Percentiles rank a stretch among this genome's conserved stretches.
Evolutionary conservation across 2,888 invertebrate species (phyloP).

Genomic region (Balanococcus diminutus): DNA sequence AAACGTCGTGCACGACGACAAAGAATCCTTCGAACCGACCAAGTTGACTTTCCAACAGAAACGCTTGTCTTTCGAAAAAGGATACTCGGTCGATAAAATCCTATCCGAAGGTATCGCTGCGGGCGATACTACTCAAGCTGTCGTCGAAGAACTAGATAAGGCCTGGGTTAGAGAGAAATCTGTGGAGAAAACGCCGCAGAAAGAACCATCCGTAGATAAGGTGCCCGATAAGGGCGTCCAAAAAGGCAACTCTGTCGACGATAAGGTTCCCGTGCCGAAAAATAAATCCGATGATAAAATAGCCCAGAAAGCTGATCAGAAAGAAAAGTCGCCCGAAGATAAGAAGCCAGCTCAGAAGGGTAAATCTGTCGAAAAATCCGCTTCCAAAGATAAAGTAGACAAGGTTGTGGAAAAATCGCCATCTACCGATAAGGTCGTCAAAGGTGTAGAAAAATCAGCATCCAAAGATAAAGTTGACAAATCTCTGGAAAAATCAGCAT

Average conservation of each 20-base stretch:
- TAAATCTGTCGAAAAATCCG: background rate
- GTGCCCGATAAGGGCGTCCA: background rate
- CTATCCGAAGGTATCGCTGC: conserved; percentile 48
- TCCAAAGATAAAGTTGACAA: background rate
- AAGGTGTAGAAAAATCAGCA: background rate
- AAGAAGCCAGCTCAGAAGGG: background rate
- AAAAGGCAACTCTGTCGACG: background rate
- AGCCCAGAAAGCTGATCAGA: background rate
- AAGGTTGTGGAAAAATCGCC: background rate
- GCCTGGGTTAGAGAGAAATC: background rate
- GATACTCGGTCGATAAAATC: conserved; percentile 56
- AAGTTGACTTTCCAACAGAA: conserved; percentile 59
- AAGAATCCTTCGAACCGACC: conserved; percentile 58
- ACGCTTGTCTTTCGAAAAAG: conserved; percentile 59
- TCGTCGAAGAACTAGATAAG: background rate
- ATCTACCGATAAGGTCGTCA: background rate
- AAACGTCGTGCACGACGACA: conserved; percentile 6
- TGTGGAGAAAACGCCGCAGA: background rate
- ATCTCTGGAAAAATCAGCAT: background rate
- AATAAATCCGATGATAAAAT: background rate
- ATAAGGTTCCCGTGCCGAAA: background rate
- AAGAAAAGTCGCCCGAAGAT: background rate
- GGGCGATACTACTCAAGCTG: background rate
- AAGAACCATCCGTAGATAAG: background rate
- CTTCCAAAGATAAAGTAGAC: background rate